Conservation (phyloP, 1,140 invertebrate species). For the Magallana gigas region DNA sequence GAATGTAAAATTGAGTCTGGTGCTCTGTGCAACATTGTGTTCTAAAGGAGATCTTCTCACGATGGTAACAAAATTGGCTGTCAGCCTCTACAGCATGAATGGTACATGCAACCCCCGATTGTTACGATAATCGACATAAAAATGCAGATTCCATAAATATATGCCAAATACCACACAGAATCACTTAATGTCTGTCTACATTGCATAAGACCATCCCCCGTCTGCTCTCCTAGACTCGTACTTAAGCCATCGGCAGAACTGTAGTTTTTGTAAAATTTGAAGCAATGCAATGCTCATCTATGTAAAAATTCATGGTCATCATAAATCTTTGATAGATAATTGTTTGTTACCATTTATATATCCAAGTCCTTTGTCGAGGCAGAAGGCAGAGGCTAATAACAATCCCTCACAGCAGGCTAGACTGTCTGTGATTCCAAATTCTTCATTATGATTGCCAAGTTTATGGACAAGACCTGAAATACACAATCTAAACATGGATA, state of each 20-base stretch:
- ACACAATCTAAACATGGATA: background rate
- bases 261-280: background rate
- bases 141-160: background rate
- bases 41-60: background rate
- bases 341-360: slow-evolving; percentile 70
- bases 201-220: slow-evolving; percentile 8
- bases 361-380: slow-evolving; percentile 68
- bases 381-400: slow-evolving; percentile 70
- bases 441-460: slow-evolving; percentile 69
- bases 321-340: background rate
- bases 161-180: slow-evolving; percentile 13
- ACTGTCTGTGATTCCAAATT: slow-evolving; percentile 75
- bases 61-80: background rate
- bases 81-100: background rate
- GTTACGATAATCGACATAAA: background rate
- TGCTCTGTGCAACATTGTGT: too few species aligned
- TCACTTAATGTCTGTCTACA: background rate
- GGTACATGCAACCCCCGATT: slow-evolving; percentile 7
- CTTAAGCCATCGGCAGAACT: background rate
- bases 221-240: background rate
- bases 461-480: slow-evolving; percentile 70
- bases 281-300: background rate
- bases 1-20: background rate
- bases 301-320: background rate
- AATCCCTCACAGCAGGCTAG: slow-evolving; percentile 59